Base-by-base conservation (phyloP, 2,797 vertebrate genomes). In the Alosa sapidissima region DNA sequence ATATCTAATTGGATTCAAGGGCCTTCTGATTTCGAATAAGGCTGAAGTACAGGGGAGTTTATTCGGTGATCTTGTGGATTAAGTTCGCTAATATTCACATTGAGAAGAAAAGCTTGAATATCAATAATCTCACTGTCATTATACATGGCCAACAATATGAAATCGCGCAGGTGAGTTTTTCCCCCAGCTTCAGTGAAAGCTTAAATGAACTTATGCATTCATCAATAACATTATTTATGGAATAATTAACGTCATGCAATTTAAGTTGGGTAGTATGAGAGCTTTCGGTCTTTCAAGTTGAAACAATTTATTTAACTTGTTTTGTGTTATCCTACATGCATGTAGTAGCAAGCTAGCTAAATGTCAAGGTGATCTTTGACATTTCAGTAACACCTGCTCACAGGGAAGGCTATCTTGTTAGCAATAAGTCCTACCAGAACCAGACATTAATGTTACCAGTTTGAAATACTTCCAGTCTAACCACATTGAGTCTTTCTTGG, bases 71-170 rank as follows among this genome's bases (percentile, higher is more conserved):
- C 33, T 16, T 84, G 68, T 82, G 81, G 81, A 52, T 72, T 16
- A 19, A n/a, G 1, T 49, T 55, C 3, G 16, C 55, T 16, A 41
- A 36, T 36, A 41, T 72, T 72, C 65, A 72, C 28, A 10, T 68
- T 68, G 10, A 33, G 14, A 72, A 8, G 33, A 36, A 28, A 36
- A 36, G 28, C 65, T 10, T 72, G 65, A 41, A 14, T 41, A 36
- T 11, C 65, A 72, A 51, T 87, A 55, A 4, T 0, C 16, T 19
- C 21, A 85, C 81, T 84, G 28, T 36, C 65, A 72, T 72, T 41
- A 36, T 0, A 68, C 33, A 96, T 95, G 95, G 94, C 94, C 90
- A 94, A 91, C 87, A 89, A 91, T 87, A 89, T 92, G 88, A 96
- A 93, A 81, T 83, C 92, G 51, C 95, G 92, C 91, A 96, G 95